Evolutionary conservation across 1,140 invertebrate genomes (phyloP).

Genomic region (Cotesia chilonis): DNA sequence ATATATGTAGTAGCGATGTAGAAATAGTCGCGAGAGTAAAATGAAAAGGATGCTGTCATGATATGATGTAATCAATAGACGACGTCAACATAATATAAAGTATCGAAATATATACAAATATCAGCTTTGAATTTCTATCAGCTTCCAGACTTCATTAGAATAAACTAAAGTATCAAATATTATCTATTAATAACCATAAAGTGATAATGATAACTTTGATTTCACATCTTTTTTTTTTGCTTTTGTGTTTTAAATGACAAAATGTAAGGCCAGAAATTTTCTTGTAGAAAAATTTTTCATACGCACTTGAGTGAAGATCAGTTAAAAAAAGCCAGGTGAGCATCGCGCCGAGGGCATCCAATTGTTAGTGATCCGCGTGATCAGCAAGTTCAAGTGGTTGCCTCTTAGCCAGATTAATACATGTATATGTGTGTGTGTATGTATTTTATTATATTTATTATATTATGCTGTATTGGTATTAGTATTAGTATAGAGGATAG

Average conservation of each 20-base stretch:
- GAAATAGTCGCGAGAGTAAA: slow-evolving; percentile 3
- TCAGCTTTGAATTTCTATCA: too few relatives aligned
- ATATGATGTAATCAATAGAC: slow-evolving; percentile 34
- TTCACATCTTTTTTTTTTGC: background rate
- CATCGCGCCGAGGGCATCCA: slow-evolving; percentile 44
- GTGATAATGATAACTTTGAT: background rate
- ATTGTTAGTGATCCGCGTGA: slow-evolving; percentile 49
- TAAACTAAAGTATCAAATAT: too few relatives aligned
- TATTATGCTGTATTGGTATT: too few relatives aligned
- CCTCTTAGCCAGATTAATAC: slow-evolving; percentile 22
- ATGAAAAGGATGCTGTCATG: slow-evolving; percentile 45
- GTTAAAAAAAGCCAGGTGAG: slow-evolving; percentile 57
- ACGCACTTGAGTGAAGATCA: background rate
- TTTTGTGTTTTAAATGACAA: background rate
- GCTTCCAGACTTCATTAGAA: too few relatives aligned
- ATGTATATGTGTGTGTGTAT: too few relatives aligned
- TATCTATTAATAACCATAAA: too few relatives aligned
- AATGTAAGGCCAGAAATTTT: background rate
- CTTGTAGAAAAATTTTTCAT: background rate
- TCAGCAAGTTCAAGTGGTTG: slow-evolving; percentile 57
- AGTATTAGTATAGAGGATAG: background rate
- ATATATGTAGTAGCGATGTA: slow-evolving; percentile 16
- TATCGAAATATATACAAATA: too few relatives aligned
- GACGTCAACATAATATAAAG: too few relatives aligned
- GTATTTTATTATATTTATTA: too few relatives aligned